Base-by-base conservation (phyloP, 2,888 invertebrate species). In the Smittia aterrima region DNA sequence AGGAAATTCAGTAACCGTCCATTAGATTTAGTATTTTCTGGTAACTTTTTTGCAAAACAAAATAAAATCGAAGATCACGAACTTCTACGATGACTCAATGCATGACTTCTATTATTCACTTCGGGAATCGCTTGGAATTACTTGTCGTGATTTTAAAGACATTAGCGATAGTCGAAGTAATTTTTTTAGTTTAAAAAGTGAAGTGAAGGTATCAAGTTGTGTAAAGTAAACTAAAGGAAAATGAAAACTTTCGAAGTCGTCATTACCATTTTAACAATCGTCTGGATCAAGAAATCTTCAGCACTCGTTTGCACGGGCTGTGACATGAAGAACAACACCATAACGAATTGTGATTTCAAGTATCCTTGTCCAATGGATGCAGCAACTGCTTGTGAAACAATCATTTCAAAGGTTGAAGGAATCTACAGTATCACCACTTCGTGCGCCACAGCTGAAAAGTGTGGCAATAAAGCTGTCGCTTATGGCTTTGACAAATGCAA, bases 351-450 rank as follows among this genome's bases (percentile, higher is more conserved):
- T n/a, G n/a, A n/a, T n/a, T n/a, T n/a, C n/a, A n/a, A n/a, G n/a
- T n/a, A n/a, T n/a, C n/a, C n/a, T n/a, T n/a, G n/a, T n/a, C n/a
- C n/a, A n/a, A n/a, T n/a, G n/a, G 41, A 54, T 22, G 27, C 25
- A 27, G 1, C 11, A 22, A 16, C 47, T 18, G 25, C 18, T 18
- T 70, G 70, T 6, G 70, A 70, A 13, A 70, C 70, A 18, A 9
- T 70, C 16, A 25, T 70, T 1, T 53, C 70, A 25, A 70, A 70
- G 16, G 54, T 70, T 20, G 53, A 70, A 18, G 70, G 70, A 70
- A 27, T 13, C 25, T 70, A 70, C 20, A 53, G 53, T 0, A 27
- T 70, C 11, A 18, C 53, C 6, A 1, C 53, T 11, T 70, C 70
- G 6, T 70, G 70, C 27, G 27, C 53, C 2, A 27, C 70, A 13